Conservation (phyloP, 2,797 vertebrate species). For the Clarias platycephalus region DNA sequence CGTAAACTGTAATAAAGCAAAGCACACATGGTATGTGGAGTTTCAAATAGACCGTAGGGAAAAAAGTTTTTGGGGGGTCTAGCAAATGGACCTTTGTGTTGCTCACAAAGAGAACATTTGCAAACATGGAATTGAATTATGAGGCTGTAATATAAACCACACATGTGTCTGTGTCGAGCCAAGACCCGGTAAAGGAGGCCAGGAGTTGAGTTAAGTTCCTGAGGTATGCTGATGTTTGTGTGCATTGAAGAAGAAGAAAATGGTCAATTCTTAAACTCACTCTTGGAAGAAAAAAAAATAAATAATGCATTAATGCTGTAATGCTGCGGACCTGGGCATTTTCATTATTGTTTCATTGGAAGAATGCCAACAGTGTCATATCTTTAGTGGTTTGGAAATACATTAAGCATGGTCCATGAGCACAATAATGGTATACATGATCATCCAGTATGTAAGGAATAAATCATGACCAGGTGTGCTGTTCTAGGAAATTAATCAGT, state of each 20-base stretch:
- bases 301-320: neutral
- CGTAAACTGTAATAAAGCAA: conserved; percentile 51
- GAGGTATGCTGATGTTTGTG: conserved; percentile 47
- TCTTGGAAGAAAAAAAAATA: neutral
- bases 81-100: conserved; percentile 52
- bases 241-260: conserved; percentile 12
- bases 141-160: conserved; percentile 69
- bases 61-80: conserved; percentile 38
- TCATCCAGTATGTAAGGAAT: neutral
- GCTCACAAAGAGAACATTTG: conserved; percentile 61
- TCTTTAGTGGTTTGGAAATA: neutral
- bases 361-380: neutral
- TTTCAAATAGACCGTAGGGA: conserved; percentile 27
- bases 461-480: neutral
- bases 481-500: neutral
- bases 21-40: conserved; percentile 36
- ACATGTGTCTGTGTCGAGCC: conserved; percentile 60
- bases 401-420: neutral
- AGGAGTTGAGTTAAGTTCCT: conserved; percentile 38
- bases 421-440: neutral
- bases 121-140: conserved; percentile 67
- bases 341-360: neutral
- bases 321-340: neutral
- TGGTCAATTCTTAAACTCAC: neutral
- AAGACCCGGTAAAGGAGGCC: conserved; percentile 56